phyloP scores from a whole-genome alignment of 2,113 vertebrate genomes.

The Mastomys coucha region DNA sequence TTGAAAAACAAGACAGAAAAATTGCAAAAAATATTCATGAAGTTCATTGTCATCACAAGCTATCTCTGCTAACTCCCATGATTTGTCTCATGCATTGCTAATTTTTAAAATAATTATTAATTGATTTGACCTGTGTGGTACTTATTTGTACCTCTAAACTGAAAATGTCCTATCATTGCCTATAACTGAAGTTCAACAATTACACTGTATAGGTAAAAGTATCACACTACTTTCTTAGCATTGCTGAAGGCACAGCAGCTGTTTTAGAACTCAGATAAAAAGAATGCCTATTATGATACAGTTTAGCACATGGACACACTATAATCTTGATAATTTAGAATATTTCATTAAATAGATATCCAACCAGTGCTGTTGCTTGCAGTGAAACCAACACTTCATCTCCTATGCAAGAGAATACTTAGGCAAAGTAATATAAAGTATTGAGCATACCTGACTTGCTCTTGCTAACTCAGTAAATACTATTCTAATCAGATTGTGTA shows the following conservation, averaged over 20 bases:
- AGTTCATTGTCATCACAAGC: not conserved
- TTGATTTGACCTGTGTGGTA: accelerated
- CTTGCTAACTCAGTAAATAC: not conserved
- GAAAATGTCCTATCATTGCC: not conserved
- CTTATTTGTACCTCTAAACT: not conserved
- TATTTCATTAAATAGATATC: not conserved
- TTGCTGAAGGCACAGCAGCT: not conserved
- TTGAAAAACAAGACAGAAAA: not conserved
- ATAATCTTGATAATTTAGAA: not conserved
- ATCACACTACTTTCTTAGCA: not conserved
- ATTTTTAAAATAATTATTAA: not conserved
- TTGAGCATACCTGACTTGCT: not conserved
- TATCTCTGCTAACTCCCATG: not conserved
- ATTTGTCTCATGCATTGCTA: not conserved
- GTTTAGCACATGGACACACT: not conserved
- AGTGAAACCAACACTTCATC: not conserved
- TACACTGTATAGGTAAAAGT: not conserved
- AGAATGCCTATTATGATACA: not conserved
- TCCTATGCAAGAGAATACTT: not conserved
- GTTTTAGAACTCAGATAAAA: slow-evolving; percentile 33
- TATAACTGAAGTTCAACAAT: not conserved
- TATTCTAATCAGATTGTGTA: not conserved
- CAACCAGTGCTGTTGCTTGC: not conserved
- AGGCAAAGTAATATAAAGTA: not conserved
- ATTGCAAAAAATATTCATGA: not conserved